Evolutionary conservation across 35 echinoderm and acorn worm genomes (phyloP), one percentile per base, ranked within the genome.

Genomic region (Diadema setosum): DNA sequence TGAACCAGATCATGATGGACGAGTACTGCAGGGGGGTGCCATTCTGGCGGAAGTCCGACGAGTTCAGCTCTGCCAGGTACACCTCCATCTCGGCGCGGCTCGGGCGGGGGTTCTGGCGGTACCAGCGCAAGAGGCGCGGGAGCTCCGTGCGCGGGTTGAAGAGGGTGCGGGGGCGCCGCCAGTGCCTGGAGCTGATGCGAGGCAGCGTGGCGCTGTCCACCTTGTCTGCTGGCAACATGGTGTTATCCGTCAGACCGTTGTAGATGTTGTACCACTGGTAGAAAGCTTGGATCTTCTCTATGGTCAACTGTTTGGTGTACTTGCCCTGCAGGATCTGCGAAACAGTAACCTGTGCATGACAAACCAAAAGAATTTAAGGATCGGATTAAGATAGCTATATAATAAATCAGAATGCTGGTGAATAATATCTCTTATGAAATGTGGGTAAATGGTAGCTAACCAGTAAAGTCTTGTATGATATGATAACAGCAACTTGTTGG

Each of bases 231-330:
- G 95, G 83, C 30, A 97, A 70, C n/a, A 93, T 35, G 0, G 95
- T 97, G 64, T 97, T 90, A 80, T 97, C 95, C 14, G 91, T 92
- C 57, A 99, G 52, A 0, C 92, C 89, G 20, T 84, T 91, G 88
- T 95, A 99, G 40, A 95, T 91, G 42, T 99, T 94, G 44, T 89
- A 99, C 96, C 96, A 99, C 40, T 90, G 81, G 75, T 99, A 99
- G 52, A 99, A 99, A 6, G 96, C 86, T 43, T 94, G 93, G 45
- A 94, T 43, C 83, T 93, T 94, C 18, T 91, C 90, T 11, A 87
- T 86, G 39, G 86, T 88, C n/a, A 99, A 89, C 15, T 43, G 82
- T 59, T 92, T 99, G 25, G 50, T 85, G 76, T 92, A 99, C 42
- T 91, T 87, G 20, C 96, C 96, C 42, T 91, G 89, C 18, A 99